These are phyloP conservation scores for Adelges cooleyi DNA, from an alignment of 1,140 invertebrate genomes.

Conservation along the genomic window DNA sequence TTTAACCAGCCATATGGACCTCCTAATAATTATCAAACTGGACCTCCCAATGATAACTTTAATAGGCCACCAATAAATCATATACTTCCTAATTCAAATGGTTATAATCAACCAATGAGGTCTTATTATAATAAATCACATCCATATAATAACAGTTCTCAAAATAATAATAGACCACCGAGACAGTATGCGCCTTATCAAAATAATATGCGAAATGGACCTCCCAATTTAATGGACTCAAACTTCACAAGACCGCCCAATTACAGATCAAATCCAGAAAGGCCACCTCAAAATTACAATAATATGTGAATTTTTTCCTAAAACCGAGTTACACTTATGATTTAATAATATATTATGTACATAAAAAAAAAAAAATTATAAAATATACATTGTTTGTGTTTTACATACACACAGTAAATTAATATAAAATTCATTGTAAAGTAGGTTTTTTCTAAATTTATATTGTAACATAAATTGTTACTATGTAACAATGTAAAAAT, in stretches of 20 bases:
- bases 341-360: background rate
- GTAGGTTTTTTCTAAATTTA: background rate
- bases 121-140: constrained; percentile 21
- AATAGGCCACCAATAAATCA: constrained; percentile 18
- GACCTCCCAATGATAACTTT: constrained; percentile 5
- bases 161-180: constrained; percentile 8
- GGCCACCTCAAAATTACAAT: constrained; percentile 22
- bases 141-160: constrained; percentile 15
- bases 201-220: constrained; percentile 9
- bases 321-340: background rate
- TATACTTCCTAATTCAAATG: background rate
- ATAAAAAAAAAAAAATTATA: constrained; percentile 16
- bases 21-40: constrained; percentile 10
- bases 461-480: background rate
- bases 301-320: constrained; percentile 8
- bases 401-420: constrained; percentile 4
- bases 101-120: constrained; percentile 4
- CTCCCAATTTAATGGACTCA: constrained; percentile 20
- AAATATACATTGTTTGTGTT: constrained; percentile 11
- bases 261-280: constrained; percentile 18
- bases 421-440: background rate
- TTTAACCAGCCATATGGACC: constrained; percentile 12
- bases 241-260: constrained; percentile 9
- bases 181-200: constrained; percentile 17
- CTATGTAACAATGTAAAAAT: background rate